These are phyloP conservation scores for Deroplatys truncata DNA, from an alignment of 2,888 invertebrate genomes.

Conservation along the genomic window DNA sequence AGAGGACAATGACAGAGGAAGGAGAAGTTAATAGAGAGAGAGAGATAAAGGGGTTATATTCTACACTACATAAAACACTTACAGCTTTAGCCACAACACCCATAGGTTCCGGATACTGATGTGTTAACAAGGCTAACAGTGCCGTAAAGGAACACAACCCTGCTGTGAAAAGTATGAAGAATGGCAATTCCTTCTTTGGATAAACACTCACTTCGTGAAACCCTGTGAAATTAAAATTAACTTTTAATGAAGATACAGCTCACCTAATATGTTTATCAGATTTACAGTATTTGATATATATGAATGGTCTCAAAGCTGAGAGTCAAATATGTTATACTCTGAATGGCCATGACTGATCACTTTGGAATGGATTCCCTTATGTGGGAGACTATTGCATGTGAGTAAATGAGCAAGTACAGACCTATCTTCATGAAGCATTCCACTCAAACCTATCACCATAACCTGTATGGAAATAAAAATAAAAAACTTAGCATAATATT, in stretches of 20 bases:
- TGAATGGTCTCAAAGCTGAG: neutral
- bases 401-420: neutral
- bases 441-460: neutral
- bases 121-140: slow-evolving; percentile 78
- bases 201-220: slow-evolving; percentile 91
- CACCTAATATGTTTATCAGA: neutral
- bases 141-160: slow-evolving; percentile 91
- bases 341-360: neutral
- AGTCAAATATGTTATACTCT: neutral
- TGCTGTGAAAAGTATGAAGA: slow-evolving; percentile 88
- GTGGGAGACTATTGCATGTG: neutral
- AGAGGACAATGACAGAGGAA: neutral
- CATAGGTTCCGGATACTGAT: slow-evolving; percentile 90
- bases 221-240: slow-evolving; percentile 43
- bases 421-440: neutral
- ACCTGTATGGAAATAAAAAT: too few species aligned
- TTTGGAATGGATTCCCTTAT: neutral
- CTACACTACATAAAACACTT: slow-evolving; percentile 25
- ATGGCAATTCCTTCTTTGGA: slow-evolving; percentile 87
- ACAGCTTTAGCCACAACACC: slow-evolving; percentile 73
- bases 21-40: neutral
- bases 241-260: neutral
- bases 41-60: neutral
- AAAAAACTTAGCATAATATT: neutral
- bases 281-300: neutral